phyloP scores from a whole-genome alignment of 2,888 invertebrate species.

The Eulithis testata region DNA sequence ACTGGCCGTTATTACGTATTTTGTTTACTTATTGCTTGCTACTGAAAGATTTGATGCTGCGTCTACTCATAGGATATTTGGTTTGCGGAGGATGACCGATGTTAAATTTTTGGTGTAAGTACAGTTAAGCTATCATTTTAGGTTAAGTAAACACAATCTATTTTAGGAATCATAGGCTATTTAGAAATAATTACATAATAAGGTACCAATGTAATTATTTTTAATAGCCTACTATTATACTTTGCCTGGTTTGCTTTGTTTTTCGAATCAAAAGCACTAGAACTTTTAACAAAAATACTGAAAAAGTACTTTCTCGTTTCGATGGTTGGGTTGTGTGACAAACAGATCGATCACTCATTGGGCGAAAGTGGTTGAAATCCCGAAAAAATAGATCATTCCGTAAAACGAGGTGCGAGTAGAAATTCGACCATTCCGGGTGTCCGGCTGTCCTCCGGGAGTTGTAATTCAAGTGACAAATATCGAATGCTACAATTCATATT shows the following conservation, averaged over 20 bases:
- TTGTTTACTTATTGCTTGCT: conserved; percentile 72
- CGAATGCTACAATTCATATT: conserved; percentile 83
- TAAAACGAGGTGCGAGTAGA: conserved; percentile 78
- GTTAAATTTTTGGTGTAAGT: conserved; percentile 1
- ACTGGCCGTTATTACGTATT: conserved; percentile 78
- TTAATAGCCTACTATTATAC: too few relatives aligned
- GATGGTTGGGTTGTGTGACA: not conserved
- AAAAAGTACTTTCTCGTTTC: not conserved
- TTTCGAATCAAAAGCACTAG: too few relatives aligned
- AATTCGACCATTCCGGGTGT: conserved; percentile 67
- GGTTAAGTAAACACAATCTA: too few relatives aligned
- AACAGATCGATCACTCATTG: conserved; percentile 3
- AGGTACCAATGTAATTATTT: too few relatives aligned
- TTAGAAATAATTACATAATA: too few relatives aligned
- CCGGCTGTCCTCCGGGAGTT: conserved; percentile 77
- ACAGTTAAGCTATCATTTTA: too few relatives aligned
- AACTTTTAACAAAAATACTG: not conserved
- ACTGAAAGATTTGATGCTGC: conserved; percentile 54
- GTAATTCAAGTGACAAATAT: conserved; percentile 85
- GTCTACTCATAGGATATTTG: conserved; percentile 50
- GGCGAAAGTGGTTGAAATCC: conserved; percentile 32
- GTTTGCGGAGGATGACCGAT: conserved; percentile 30
- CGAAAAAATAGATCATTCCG: conserved; percentile 73
- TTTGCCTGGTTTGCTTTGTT: too few relatives aligned
- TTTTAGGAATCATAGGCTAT: too few relatives aligned